These are phyloP conservation scores for Galerucella calmariensis DNA, from an alignment of 2,888 invertebrate species.

Conservation along the genomic window DNA sequence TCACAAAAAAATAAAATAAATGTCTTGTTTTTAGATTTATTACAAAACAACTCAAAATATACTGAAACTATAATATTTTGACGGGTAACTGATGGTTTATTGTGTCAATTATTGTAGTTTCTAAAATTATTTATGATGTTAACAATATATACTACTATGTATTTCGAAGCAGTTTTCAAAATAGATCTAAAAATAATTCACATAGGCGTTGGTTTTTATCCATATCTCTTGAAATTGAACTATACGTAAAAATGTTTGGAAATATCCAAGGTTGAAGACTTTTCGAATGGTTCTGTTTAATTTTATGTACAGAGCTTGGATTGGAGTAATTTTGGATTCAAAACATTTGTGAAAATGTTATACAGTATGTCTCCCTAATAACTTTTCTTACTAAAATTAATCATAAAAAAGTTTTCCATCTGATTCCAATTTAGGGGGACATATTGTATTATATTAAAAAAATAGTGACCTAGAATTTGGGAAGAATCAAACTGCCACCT, in stretches of 20 bases:
- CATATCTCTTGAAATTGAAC: background rate
- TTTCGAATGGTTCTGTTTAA: background rate
- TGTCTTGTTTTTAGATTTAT: no score
- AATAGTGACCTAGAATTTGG: no score
- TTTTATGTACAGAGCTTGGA: background rate
- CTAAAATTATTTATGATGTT: background rate
- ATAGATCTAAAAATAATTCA: slow-evolving; percentile 7
- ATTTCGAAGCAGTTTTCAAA: background rate
- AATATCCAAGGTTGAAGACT: background rate
- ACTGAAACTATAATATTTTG: background rate
- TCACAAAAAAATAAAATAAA: no score
- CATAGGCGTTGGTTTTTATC: background rate
- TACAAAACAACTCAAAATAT: background rate
- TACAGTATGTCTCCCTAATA: no score
- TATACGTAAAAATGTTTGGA: background rate
- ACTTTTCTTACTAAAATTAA: no score
- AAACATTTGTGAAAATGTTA: background rate
- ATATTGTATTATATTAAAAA: no score
- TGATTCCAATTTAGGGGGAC: no score
- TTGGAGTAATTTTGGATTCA: background rate
- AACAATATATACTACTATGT: background rate
- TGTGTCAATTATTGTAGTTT: background rate
- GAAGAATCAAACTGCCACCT: no score
- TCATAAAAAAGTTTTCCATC: no score
- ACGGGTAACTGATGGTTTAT: background rate